Evolutionary conservation across 2,113 vertebrate genomes (phyloP).

Genomic region (Toxotes chatareus): DNA sequence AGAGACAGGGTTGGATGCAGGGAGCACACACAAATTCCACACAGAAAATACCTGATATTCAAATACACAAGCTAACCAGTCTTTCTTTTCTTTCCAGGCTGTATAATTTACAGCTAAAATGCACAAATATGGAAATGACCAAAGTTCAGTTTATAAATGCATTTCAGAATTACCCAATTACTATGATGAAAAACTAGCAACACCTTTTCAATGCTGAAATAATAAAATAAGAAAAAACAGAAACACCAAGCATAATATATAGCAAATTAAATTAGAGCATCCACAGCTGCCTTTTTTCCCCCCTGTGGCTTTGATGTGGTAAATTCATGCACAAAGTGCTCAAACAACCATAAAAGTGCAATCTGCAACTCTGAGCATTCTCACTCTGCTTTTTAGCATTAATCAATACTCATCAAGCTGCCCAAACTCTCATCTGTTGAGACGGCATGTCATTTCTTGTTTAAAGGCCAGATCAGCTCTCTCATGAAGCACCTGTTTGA

Average conservation of each 20-base stretch:
- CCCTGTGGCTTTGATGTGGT: slow-evolving; percentile 15
- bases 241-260: not conserved
- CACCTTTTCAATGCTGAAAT: not conserved
- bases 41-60: not conserved
- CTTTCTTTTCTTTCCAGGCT: not conserved
- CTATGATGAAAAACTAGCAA: not conserved
- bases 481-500: slow-evolving; percentile 52
- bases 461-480: slow-evolving; percentile 33
- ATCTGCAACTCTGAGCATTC: slow-evolving; percentile 19
- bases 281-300: not conserved
- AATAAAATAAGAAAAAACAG: not conserved
- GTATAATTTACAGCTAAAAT: not conserved
- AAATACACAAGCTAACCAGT: not conserved
- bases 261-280: not conserved
- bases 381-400: slow-evolving; percentile 34
- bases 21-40: not conserved
- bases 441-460: slow-evolving; percentile 34
- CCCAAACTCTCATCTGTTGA: slow-evolving; percentile 33
- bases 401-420: slow-evolving; percentile 54
- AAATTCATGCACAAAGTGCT: slow-evolving; percentile 20
- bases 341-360: slow-evolving; percentile 20
- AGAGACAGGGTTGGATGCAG: not conserved
- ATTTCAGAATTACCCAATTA: not conserved
- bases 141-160: not conserved
- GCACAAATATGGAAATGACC: not conserved